Base-by-base conservation (phyloP, 2,797 vertebrate species). In the Bradypus variegatus region DNA sequence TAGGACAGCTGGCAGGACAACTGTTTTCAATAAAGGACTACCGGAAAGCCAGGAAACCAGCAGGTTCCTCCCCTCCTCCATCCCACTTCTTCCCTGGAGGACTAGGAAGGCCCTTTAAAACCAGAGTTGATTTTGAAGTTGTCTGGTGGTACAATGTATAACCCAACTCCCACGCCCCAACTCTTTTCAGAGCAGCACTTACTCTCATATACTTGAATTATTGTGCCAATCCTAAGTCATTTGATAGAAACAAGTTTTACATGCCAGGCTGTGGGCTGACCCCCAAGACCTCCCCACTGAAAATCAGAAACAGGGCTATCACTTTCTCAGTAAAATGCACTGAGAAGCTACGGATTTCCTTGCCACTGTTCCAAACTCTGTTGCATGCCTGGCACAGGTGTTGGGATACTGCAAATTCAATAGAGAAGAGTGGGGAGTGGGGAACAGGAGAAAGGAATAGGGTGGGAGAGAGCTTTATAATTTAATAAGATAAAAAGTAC, bases 31-130 rank as follows among this genome's bases (percentile, higher is more conserved):
- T 36, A 85, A 69, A 50, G n/a, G 33, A 65, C 16, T 27, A 41
- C 36, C 65, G 77, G 64, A 73, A 76, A 69, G n/a, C 23, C 60
- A 88, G 80, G 55, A 85, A 79, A 58, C n/a, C 29, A 72, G 67
- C 29, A 53, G 80, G 9, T 77, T 78, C n/a, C 58, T 50, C 31
- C 15, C 50, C 60, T 92, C n/a, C n/a, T 81, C 36, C n/a, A 79
- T 69, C 48, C 23, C n/a, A 21, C 25, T 65, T 48, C 5, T 27
- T 72, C 88, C 58, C 38, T 38, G 83, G 58, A 87, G 33, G 60
- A 80, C 84, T 48, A 91, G 67, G 38, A 73, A 83, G 69, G 77
- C 73, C 69, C n/a, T 89, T 67, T 65, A 67, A 88, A 90, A 72
- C 36, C 16, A 81, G 33, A 83, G 80, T 16, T 78, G 77, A 78